Evolutionary conservation across 2,113 vertebrate species (phyloP).

Genomic region (Thalassoma bifasciatum): DNA sequence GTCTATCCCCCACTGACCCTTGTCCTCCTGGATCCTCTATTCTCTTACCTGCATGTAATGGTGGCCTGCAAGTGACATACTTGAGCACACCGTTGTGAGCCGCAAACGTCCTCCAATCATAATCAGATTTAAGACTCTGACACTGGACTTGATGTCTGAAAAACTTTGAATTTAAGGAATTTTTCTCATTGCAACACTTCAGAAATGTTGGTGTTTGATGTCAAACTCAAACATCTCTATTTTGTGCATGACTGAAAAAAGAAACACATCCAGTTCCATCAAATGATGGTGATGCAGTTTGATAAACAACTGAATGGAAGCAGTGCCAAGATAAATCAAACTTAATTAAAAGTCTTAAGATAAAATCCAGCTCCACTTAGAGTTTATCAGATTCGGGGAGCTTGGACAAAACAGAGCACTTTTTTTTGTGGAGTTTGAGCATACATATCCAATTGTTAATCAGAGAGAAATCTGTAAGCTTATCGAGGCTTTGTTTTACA

Average conservation of each 20-base stretch:
- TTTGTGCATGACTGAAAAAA: neutral
- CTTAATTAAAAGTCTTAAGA: conserved; percentile 53
- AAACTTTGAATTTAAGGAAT: neutral
- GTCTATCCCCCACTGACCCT: conserved; percentile 70
- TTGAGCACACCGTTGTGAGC: conserved; percentile 80
- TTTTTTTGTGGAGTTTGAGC: conserved; percentile 32
- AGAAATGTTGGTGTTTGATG: conserved; percentile 20
- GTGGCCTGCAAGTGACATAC: conserved; percentile 80
- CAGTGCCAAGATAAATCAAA: conserved; percentile 46
- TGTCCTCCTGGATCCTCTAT: conserved; percentile 78
- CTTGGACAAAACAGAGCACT: conserved; percentile 34
- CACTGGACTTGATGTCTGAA: conserved; percentile 33
- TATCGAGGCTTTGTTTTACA: conserved; percentile 47
- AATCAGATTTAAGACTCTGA: neutral
- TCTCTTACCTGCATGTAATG: conserved; percentile 80
- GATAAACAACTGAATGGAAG: conserved; percentile 49
- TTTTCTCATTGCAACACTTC: neutral
- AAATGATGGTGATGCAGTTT: conserved; percentile 23
- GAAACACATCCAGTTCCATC: conserved; percentile 1
- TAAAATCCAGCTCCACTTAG: conserved; percentile 49
- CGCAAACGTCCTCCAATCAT: neutral
- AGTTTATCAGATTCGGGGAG: conserved; percentile 50
- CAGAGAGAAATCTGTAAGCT: conserved; percentile 37
- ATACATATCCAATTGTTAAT: conserved; percentile 53
- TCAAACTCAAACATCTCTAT: conserved; percentile 29